Percentiles rank a stretch among this genome's conserved stretches.
Conservation (phyloP, 2,113 vertebrate species). For the Stercorarius parasiticus region DNA sequence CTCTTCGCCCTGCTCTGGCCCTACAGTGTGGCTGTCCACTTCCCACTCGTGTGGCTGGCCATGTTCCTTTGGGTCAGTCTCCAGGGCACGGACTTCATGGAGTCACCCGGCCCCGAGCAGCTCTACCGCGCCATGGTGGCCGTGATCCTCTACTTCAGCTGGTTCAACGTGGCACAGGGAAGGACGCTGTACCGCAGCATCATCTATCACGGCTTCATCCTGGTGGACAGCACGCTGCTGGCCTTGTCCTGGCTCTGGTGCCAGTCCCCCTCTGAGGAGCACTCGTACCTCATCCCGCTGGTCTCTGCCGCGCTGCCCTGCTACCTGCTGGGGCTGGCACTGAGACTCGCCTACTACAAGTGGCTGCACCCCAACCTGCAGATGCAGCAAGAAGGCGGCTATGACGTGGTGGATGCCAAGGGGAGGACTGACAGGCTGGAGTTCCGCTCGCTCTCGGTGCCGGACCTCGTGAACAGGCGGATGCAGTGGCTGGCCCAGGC, state of each 20-base stretch:
- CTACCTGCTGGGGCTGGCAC: conserved; percentile 79
- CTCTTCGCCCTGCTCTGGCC: conserved; percentile 85
- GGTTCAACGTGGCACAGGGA: conserved; percentile 90
- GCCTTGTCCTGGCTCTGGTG: conserved; percentile 74
- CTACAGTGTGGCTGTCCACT: conserved; percentile 74
- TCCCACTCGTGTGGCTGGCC: conserved; percentile 77
- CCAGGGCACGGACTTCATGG: conserved; percentile 90
- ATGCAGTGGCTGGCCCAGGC: conserved; percentile 14
- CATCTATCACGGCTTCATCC: conserved; percentile 85
- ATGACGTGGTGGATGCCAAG: background rate
- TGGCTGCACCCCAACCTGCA: conserved; percentile 80
- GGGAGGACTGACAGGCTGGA: rapidly evolving
- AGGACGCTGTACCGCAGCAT: conserved; percentile 76
- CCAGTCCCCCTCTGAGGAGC: conserved; percentile 31
- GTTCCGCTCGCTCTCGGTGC: rapidly evolving
- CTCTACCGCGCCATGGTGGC: conserved; percentile 87
- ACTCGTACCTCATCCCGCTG: conserved; percentile 3
- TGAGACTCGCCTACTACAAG: conserved; percentile 84
- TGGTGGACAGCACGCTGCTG: conserved; percentile 79
- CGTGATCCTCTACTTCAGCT: conserved; percentile 93
- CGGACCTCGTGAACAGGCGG: conserved; percentile 26
- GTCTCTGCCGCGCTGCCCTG: conserved; percentile 48
- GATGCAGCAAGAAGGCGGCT: background rate
- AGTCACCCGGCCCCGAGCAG: conserved; percentile 74
- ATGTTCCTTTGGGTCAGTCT: conserved; percentile 84